Evolutionary conservation across 1,140 invertebrate species (phyloP), one percentile per base, ranked within the genome.

Genomic region (Oreohelix idahoensis): DNA sequence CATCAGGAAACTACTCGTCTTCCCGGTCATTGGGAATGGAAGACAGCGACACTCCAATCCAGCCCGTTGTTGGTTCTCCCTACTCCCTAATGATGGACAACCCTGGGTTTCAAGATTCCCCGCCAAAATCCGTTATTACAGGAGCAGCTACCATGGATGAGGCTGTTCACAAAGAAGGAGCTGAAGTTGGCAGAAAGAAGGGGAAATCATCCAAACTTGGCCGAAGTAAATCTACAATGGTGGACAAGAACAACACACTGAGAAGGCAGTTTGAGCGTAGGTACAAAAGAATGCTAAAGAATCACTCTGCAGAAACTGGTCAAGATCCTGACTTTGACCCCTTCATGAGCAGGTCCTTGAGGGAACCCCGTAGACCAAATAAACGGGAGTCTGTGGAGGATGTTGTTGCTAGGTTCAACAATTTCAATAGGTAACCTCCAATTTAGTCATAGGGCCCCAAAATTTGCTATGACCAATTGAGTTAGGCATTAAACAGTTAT

Each of bases 171-270:
- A 75, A 39, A 71, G 79, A 32, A 58, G 84, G 8, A 71, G 78
- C 38, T 51, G 85, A 51, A 71, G 36, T 23, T 1, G 45, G n/a
- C 20, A 75, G 45, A 17, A 75, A 75, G 38, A 80, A 80, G 51
- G 80, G 70, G 0, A 82, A 82, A 26, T 32, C 36, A 38, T 79
- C 77, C n/a, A 73, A 75, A 26, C 70, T 82, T 13, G 80, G 84
- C 10, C 45, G 80, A 49, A 80, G 81, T 39, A 53, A 83, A 38
- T 84, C 80, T 2, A 84, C 86, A 0, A 80, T 84, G 74, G 83
- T 87, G 77, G 87, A 87, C 53, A 86, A 87, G 58, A 88, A 88
- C 79, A 88, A 86, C 70, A 88, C 87, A 10, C 76, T 88, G 36
- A 75, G 87, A 8, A 45, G 86, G 1, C 86, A 83, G 35, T 88